Evolutionary conservation across 2,797 vertebrate species (phyloP).

Genomic region (Halcyon chelicuti): DNA sequence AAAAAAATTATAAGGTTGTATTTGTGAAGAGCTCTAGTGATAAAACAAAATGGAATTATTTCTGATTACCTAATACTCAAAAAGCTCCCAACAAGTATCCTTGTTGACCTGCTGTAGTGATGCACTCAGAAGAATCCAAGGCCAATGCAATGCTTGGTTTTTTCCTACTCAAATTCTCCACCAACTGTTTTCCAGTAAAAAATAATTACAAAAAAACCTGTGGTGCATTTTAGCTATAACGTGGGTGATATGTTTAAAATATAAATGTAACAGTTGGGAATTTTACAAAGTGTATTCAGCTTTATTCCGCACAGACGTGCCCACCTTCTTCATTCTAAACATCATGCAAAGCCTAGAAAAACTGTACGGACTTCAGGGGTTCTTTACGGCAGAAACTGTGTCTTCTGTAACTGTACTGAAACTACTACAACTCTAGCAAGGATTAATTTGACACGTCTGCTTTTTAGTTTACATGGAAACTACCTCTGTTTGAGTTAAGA

Average conservation of each 20-base stretch:
- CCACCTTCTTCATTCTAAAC: not conserved
- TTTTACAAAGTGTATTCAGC: not conserved
- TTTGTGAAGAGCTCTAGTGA: constrained; percentile 31
- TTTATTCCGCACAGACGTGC: not conserved
- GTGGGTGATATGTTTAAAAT: not conserved
- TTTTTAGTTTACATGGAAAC: not conserved
- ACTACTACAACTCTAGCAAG: not conserved
- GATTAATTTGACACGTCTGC: not conserved
- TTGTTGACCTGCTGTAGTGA: not conserved
- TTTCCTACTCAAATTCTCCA: constrained; percentile 10
- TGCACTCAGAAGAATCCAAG: not conserved
- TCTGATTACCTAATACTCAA: constrained; percentile 10
- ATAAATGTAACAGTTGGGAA: not conserved
- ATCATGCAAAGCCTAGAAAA: not conserved
- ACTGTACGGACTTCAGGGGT: not conserved
- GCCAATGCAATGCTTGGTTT: not conserved
- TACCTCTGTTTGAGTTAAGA: not conserved
- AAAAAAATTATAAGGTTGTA: not conserved
- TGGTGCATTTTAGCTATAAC: not conserved
- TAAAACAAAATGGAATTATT: constrained; percentile 25
- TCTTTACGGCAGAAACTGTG: not conserved
- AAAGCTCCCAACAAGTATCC: not conserved
- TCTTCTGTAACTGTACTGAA: not conserved
- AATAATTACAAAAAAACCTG: not conserved
- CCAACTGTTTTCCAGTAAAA: not conserved